Conservation (phyloP, 2,888 invertebrate genomes). For the Microchrysa polita region DNA sequence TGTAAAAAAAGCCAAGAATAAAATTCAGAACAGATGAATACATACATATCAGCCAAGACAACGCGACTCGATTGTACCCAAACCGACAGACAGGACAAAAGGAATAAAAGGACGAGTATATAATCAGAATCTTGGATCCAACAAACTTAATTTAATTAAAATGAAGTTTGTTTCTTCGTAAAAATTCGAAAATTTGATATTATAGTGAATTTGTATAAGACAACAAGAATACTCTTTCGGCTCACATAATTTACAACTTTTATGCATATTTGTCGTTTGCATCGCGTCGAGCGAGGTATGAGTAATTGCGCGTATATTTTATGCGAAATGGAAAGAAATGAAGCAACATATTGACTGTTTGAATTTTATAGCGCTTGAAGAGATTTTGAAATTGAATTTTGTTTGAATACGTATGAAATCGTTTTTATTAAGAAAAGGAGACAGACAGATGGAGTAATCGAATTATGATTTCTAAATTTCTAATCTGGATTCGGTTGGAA, state of each 20-base stretch:
- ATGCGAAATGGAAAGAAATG: no score
- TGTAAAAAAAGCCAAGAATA: neutral
- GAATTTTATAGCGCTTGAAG: no score
- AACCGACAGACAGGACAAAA: neutral
- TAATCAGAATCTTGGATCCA: constrained; percentile 36
- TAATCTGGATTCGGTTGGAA: no score
- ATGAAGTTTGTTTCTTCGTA: constrained; percentile 45
- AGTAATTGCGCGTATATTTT: neutral
- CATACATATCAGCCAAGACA: no score
- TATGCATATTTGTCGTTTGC: no score
- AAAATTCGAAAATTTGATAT: constrained; percentile 37
- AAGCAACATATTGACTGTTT: no score
- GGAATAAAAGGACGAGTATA: neutral
- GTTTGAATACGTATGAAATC: no score
- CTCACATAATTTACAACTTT: constrained; percentile 42
- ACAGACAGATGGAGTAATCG: no score
- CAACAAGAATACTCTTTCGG: constrained; percentile 31
- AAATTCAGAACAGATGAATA: constrained; percentile 23
- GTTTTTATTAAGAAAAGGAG: no score
- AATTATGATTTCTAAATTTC: no score
- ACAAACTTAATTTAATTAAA: constrained; percentile 49
- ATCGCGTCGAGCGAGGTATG: no score
- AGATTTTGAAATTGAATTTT: no score
- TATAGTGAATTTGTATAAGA: constrained; percentile 3
- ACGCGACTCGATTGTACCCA: neutral